Evolutionary conservation across 2,888 invertebrate genomes (phyloP).

Genomic region (Drosophila mercatorum): DNA sequence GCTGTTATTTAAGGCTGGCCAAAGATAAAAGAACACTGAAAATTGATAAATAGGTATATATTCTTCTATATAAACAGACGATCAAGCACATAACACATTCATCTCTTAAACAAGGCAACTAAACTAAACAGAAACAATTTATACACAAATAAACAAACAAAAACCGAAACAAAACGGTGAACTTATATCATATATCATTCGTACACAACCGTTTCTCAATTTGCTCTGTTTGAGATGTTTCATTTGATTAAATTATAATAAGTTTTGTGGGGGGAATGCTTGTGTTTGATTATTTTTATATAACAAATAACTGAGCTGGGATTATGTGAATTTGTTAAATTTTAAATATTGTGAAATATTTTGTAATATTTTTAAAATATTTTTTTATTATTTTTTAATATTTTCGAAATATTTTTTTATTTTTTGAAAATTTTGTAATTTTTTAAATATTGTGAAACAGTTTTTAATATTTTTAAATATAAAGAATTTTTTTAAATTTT

Average conservation of each 20-base stretch:
- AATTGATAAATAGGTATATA: slow-evolving; percentile 13
- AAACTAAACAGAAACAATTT: background rate
- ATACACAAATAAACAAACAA: slow-evolving; percentile 6
- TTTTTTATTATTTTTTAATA: no score
- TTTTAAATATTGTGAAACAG: no score
- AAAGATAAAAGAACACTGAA: slow-evolving; percentile 9
- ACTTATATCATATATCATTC: background rate
- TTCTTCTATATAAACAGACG: background rate
- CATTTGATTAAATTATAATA: background rate
- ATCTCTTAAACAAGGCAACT: background rate
- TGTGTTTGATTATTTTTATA: no score
- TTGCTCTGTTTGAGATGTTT: background rate
- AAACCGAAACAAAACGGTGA: background rate
- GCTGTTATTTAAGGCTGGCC: background rate
- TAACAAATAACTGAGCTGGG: no score
- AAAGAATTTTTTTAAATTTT: no score
- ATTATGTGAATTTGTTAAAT: no score
- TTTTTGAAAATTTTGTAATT: no score
- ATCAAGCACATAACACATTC: slow-evolving; percentile 8
- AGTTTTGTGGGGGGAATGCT: background rate
- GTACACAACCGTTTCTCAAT: background rate
- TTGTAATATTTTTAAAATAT: no score
- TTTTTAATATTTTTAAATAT: no score
- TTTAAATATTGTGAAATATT: no score
- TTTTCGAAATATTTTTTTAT: no score